These are phyloP conservation scores for Characodon lateralis DNA, from an alignment of 2,797 vertebrate species.

Conservation along the genomic window DNA sequence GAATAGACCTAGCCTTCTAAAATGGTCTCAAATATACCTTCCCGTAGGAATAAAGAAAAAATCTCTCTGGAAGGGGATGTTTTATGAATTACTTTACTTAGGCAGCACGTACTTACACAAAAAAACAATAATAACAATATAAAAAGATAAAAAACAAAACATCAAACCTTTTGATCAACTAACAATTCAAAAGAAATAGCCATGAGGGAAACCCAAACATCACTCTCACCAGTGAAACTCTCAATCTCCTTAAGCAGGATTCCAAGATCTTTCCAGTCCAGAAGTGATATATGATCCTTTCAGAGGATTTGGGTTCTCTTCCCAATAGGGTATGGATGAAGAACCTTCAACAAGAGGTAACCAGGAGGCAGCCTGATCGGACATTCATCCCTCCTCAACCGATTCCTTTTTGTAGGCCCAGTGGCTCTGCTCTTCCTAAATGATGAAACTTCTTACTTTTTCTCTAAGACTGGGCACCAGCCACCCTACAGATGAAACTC, in stretches of 20 bases:
- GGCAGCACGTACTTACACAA: neutral
- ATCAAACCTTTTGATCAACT: neutral
- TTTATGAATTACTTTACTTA: neutral
- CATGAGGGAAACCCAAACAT: neutral
- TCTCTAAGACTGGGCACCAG: too few relatives aligned
- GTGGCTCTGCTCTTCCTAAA: too few relatives aligned
- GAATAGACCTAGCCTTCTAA: neutral
- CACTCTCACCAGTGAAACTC: neutral
- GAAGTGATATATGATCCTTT: neutral
- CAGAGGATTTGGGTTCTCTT: neutral
- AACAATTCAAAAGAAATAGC: neutral
- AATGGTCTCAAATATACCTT: neutral
- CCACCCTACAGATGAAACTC: too few relatives aligned
- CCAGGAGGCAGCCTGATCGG: neutral
- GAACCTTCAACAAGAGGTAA: neutral
- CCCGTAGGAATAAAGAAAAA: neutral
- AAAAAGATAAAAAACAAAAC: neutral
- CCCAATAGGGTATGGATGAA: neutral
- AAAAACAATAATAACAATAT: neutral
- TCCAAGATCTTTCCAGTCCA: neutral
- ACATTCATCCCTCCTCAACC: neutral
- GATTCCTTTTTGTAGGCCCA: neutral
- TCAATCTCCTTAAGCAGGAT: neutral
- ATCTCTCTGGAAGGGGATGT: neutral
- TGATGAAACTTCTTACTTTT: too few relatives aligned